Evolutionary conservation across 2,888 invertebrate species (phyloP), one percentile per base, ranked within the genome.

Genomic region (Acleris sparsana): DNA sequence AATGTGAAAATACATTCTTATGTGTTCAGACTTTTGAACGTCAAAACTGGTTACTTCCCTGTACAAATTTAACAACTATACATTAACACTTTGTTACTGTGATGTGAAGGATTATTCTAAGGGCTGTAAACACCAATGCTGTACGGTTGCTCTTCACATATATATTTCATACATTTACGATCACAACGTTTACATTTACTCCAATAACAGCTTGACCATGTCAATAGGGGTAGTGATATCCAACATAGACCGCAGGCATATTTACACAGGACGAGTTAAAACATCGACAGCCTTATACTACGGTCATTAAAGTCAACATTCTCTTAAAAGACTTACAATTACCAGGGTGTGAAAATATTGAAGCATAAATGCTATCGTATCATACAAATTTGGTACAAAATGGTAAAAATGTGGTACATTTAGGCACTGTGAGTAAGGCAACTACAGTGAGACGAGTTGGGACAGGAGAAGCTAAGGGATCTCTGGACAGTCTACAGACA

Each of bases 401-500:
- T 88, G 89, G 62, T 68, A 71, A 65, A 71, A 63, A 69, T 68
- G 66, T 70, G 70, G 89, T 91, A 91, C 83, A 90, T 85, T 86
- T 93, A 96, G 96, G 96, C 96, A 96, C 96, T 95, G 95, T 95
- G 95, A 95, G 94, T 95, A 96, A 96, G 96, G 96, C 96, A 95
- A 93, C 95, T 96, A 96, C 95, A 95, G 94, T 95, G 95, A 94
- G 92, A 92, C 91, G 94, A 94, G 94, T 93, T 93, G 88, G 46
- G 17, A 46, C 46, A 80, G 76, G 73, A 79, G 74, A 74, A 56
- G 57, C 52, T 66, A 71, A 67, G 63, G 63, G 67, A 63, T 67
- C 56, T 20, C 25, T 51, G 61, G 65, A 62, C 51, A 60, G 46
- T 39, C 49, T 55, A 61, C 61, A 57, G 65, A 57, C 66, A 18